phyloP scores from a whole-genome alignment of 2,888 invertebrate species.

The Zhengitettix transpicula region DNA sequence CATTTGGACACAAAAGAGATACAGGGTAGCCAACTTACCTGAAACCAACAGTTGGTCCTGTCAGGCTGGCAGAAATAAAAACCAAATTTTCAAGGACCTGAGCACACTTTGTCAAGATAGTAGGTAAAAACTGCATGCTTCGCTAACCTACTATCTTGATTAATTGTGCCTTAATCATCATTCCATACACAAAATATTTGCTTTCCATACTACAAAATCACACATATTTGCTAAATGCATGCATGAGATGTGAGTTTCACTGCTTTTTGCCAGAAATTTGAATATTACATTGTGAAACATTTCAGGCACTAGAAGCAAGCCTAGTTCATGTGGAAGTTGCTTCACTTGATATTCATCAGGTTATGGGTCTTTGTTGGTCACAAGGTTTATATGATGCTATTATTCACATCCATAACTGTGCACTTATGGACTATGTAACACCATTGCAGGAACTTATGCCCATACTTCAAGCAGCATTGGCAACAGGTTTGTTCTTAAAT shows the following conservation, averaged over 20 bases:
- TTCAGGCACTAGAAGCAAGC: conserved; percentile 45
- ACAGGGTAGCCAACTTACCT: no score
- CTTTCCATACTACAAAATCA: no score
- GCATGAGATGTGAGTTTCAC: neutral
- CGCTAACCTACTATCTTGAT: no score
- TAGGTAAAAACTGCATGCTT: no score
- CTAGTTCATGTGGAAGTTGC: conserved; percentile 55
- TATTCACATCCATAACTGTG: conserved; percentile 58
- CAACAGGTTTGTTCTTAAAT: conserved; percentile 22
- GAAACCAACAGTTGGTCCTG: no score
- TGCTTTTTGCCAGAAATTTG: neutral
- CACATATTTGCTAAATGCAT: no score
- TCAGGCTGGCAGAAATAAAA: no score
- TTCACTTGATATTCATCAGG: conserved; percentile 62
- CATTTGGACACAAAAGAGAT: no score
- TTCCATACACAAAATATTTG: no score
- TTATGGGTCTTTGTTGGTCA: conserved; percentile 38
- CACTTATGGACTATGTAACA: conserved; percentile 54
- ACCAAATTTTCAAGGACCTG: no score
- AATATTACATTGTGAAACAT: neutral
- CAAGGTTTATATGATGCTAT: conserved; percentile 50
- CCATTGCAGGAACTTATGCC: conserved; percentile 52
- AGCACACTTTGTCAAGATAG: no score
- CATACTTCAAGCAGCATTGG: conserved; percentile 29
- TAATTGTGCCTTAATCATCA: no score